phyloP scores from a whole-genome alignment of 2,113 vertebrate genomes.

The Amblyornis subalaris region DNA sequence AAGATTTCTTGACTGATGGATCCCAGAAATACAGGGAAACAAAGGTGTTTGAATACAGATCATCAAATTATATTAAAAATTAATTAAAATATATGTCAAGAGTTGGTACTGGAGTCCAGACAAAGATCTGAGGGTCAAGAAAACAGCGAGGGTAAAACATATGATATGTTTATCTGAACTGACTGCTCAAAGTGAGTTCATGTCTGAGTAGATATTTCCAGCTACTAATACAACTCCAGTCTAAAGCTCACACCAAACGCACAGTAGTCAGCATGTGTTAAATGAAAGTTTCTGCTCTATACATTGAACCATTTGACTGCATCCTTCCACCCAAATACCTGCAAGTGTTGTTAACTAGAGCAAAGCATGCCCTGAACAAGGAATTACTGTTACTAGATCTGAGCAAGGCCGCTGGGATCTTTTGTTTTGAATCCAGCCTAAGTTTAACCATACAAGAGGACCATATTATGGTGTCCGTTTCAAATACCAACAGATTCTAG shows the following conservation, averaged over 20 bases:
- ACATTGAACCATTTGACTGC: background rate
- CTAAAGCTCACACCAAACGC: background rate
- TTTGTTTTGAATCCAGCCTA: constrained; percentile 20
- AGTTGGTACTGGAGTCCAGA: background rate
- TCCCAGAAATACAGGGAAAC: background rate
- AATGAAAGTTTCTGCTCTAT: background rate
- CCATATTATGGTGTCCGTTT: background rate
- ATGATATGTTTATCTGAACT: accelerated
- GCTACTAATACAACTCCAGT: background rate
- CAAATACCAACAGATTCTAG: background rate
- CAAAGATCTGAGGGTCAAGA: background rate
- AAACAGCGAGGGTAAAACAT: background rate
- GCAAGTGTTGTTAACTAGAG: background rate
- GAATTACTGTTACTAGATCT: background rate
- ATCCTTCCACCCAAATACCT: background rate
- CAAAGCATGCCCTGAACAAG: background rate
- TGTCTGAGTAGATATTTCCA: accelerated
- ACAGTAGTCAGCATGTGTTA: background rate
- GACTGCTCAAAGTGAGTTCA: background rate
- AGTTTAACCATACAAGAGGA: background rate
- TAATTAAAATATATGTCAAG: background rate
- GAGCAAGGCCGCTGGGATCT: constrained; percentile 19
- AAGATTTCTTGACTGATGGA: background rate
- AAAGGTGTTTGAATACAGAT: background rate
- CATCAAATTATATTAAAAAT: background rate